phyloP scores from a whole-genome alignment of 2,797 vertebrate species.

The Acrossocheilus fasciatus region DNA sequence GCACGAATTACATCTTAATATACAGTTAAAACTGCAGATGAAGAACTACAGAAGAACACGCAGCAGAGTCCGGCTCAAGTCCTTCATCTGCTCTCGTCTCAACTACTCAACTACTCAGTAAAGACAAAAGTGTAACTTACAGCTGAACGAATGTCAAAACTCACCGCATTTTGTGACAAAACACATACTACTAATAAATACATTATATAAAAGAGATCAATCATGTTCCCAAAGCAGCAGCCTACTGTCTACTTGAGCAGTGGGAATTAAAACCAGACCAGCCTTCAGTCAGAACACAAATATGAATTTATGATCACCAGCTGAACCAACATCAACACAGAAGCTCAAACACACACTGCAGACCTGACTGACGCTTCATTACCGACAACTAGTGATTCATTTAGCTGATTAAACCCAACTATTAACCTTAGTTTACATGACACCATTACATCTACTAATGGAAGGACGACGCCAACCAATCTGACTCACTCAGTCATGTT shows the following conservation, averaged over 20 bases:
- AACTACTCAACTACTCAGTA: neutral
- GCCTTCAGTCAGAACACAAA: neutral
- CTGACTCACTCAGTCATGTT: neutral
- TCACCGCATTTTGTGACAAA: neutral
- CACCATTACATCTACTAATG: neutral
- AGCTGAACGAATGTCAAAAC: neutral
- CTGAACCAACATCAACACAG: neutral
- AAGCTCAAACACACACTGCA: neutral
- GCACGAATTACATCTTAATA: neutral
- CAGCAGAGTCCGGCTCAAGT: neutral
- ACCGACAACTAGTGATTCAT: neutral
- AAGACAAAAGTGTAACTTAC: neutral
- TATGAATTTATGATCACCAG: neutral
- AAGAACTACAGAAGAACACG: neutral
- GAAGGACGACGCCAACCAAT: neutral
- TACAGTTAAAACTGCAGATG: neutral
- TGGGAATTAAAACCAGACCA: neutral
- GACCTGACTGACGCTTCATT: no score
- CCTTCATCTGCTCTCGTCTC: neutral
- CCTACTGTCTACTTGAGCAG: neutral
- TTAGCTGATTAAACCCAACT: neutral
- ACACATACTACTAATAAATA: neutral
- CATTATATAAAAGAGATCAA: neutral
- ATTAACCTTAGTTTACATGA: neutral
- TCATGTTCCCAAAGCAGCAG: neutral